A percentile compares a stretch with the other conserved stretches of the same genome.
These are phyloP conservation scores for Actinia equina DNA, from an alignment of 64 coral and sea anemone species.

Conservation along the genomic window DNA sequence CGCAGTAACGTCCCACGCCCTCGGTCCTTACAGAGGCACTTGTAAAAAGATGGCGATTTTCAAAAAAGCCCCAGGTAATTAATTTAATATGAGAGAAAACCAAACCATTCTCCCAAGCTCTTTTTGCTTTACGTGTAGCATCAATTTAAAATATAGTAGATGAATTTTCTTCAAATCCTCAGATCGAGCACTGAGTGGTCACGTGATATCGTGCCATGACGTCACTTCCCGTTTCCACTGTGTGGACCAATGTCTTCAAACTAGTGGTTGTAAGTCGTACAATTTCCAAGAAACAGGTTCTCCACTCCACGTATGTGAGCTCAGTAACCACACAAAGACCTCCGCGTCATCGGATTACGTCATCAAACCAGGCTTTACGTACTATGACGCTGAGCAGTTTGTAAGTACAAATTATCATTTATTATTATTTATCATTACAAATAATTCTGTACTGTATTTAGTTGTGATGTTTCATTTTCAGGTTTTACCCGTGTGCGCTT, in stretches of 20 bases:
- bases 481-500: conserved; percentile 6
- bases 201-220: conserved; percentile 11
- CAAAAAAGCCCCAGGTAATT: neutral
- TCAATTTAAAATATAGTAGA: no score
- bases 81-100: no score
- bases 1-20: neutral
- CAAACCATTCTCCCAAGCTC: no score
- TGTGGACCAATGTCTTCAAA: conserved; percentile 19
- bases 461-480: neutral
- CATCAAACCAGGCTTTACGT: conserved; percentile 29
- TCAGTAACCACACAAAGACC: conserved; percentile 2
- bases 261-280: conserved; percentile 25
- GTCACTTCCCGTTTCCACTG: conserved; percentile 31
- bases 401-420: neutral
- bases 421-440: no score
- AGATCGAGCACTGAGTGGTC: conserved; percentile 31
- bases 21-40: neutral
- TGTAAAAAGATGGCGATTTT: neutral
- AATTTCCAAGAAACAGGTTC: conserved; percentile 34
- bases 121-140: no score
- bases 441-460: no score
- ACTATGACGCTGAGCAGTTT: conserved; percentile 19
- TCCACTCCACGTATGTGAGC: conserved; percentile 34
- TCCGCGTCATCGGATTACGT: conserved; percentile 5
- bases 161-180: no score